Base-by-base conservation (phyloP, 1,140 invertebrate species). In the Leptestheria dahalacensis region DNA sequence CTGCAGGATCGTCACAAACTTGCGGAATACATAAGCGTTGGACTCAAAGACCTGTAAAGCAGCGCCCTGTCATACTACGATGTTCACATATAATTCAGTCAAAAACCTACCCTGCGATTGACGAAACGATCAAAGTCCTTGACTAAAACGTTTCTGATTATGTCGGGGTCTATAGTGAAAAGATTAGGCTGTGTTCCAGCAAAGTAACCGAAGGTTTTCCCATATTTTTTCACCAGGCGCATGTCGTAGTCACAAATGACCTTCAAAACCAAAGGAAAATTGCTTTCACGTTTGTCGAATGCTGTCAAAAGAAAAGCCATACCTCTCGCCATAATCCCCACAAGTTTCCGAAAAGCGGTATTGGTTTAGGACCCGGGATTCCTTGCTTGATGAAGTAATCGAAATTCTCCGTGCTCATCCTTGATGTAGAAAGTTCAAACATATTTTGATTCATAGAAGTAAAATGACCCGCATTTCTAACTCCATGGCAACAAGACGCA, bases 81-180 rank as follows among this genome's bases (percentile, higher is more conserved):
- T 15, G 6, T 18, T 47, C 23, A 24, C 26, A 12, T 6, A 29
- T 3, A 48, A 9, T 48, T 20, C 12, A 12, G 28, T 1, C 15
- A 25, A 23, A 12, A 15, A 0, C n/a, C 56, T 29, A 47, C 33
- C 6, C 59, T 26, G 4, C 63, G 48, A 61, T 80, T 75, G 10
- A 71, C 67, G 63, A 81, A 80, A 68, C 76, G 66, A 61, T 78
- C 74, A 67, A 79, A 80, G 66, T 81, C 78, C 64, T 73, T 71
- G 25, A 79, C 75, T 48, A 75, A 68, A 29, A 81, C 64, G 26
- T 69, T 63, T 67, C 78, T 79, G 1, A 81, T 73, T 11, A 81
- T 58, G 2, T 80, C 75, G 10, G 75, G 72, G 65, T 79, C 76
- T 12, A 41, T 60, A 20, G 49, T 59, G 53, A 18, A 57, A 11